Conservation (phyloP, 1,140 invertebrate genomes). For the Papilio polytes region DNA sequence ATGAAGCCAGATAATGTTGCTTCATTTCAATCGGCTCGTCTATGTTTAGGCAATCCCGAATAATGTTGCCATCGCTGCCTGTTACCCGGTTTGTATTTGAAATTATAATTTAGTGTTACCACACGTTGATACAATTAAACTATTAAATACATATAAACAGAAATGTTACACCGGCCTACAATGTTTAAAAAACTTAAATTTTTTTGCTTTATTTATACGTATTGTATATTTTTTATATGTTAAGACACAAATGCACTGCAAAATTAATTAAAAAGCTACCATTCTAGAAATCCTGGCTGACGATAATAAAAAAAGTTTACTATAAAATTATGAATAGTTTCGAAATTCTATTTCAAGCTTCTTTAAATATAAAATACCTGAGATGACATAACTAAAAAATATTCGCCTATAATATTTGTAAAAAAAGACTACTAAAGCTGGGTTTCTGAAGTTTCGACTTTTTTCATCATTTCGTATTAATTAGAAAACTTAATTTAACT, state of each 20-base stretch:
- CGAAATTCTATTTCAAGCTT: no score
- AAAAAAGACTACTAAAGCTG: no score
- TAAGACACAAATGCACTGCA: not conserved
- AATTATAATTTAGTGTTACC: slow-evolving; percentile 25
- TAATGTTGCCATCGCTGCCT: slow-evolving; percentile 29
- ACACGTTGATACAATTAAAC: not conserved
- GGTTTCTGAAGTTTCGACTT: no score
- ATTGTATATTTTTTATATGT: not conserved
- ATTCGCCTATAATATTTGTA: no score
- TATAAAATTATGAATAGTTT: no score
- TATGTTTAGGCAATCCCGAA: slow-evolving; percentile 33
- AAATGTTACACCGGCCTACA: no score
- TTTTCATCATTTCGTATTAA: no score
- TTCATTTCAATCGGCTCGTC: slow-evolving; percentile 7
- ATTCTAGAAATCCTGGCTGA: not conserved
- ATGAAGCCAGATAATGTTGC: slow-evolving; percentile 16
- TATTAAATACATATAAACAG: not conserved
- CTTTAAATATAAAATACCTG: no score
- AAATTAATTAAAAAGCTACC: not conserved
- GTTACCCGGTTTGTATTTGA: slow-evolving; percentile 26
- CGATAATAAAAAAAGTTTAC: no score
- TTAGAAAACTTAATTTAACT: no score
- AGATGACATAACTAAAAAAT: no score
- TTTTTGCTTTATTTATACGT: not conserved
- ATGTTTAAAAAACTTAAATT: no score